Percentiles rank a stretch among this genome's conserved stretches.
These are phyloP conservation scores for Gymnobelideus leadbeateri DNA, from an alignment of 2,113 vertebrate genomes.

Conservation along the genomic window DNA sequence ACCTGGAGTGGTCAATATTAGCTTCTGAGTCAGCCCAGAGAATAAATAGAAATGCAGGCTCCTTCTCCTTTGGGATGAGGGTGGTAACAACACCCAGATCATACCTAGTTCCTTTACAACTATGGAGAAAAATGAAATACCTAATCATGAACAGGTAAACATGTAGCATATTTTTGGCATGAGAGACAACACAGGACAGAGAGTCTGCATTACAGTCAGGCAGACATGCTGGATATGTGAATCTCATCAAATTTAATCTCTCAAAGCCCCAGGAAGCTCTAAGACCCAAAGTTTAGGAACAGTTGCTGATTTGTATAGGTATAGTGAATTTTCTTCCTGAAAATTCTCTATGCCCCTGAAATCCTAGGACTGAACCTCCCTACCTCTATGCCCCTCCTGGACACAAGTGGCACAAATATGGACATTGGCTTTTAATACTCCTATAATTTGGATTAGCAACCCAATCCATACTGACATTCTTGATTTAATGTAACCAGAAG, in stretches of 20 bases:
- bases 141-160: slow-evolving; percentile 14
- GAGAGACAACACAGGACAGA: not conserved
- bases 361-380: not conserved
- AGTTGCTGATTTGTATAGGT: not conserved
- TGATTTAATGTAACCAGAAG: not conserved
- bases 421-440: not conserved
- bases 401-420: not conserved
- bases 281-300: not conserved
- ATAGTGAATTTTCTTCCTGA: not conserved
- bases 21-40: not conserved
- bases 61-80: not conserved
- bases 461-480: not conserved
- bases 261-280: not conserved
- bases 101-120: not conserved
- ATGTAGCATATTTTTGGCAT: not conserved
- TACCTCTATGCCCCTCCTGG: not conserved
- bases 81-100: not conserved
- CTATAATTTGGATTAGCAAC: not conserved
- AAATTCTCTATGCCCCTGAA: not conserved
- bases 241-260: not conserved
- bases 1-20: not conserved
- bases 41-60: not conserved
- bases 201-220: not conserved
- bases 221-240: not conserved
- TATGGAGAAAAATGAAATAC: not conserved